These are phyloP conservation scores for Dreissena polymorpha DNA, from an alignment of 1,140 invertebrate genomes.

Conservation along the genomic window DNA sequence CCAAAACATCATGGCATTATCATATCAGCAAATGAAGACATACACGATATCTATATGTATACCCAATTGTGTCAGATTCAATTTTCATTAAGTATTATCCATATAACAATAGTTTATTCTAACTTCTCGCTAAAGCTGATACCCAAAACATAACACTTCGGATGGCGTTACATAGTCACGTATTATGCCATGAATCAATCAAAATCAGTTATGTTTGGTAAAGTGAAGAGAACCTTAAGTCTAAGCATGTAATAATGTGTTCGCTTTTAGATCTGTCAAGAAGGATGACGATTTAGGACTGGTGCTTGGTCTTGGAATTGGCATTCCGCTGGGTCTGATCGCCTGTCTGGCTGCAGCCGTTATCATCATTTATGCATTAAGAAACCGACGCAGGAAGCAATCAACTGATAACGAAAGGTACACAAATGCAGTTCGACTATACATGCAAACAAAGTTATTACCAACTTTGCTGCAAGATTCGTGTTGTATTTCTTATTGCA, in stretches of 20 bases:
- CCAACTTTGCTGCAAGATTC: not conserved
- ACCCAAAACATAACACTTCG: too few relatives aligned
- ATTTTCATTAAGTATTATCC: too few relatives aligned
- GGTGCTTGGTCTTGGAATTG: slow-evolving; percentile 49
- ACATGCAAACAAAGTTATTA: not conserved
- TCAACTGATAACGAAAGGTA: slow-evolving; percentile 29
- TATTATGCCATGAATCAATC: too few relatives aligned
- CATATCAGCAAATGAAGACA: too few relatives aligned
- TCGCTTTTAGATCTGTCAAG: slow-evolving; percentile 40
- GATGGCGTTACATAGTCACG: too few relatives aligned
- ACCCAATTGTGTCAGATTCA: too few relatives aligned
- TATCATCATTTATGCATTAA: slow-evolving; percentile 36
- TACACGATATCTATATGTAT: too few relatives aligned
- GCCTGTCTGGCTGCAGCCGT: slow-evolving; percentile 12
- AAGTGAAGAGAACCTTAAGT: too few relatives aligned
- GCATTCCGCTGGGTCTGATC: slow-evolving; percentile 41
- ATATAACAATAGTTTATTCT: too few relatives aligned
- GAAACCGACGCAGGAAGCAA: not conserved
- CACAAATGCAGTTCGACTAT: not conserved
- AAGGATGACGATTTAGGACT: slow-evolving; percentile 40
- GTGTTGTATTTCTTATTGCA: not conserved
- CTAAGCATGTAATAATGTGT: not conserved
- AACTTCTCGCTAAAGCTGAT: too few relatives aligned
- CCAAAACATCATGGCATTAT: too few relatives aligned
- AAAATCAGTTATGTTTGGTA: too few relatives aligned